Conservation (phyloP, 2,888 invertebrate genomes). For the Mesopsocus fuscifrons region DNA sequence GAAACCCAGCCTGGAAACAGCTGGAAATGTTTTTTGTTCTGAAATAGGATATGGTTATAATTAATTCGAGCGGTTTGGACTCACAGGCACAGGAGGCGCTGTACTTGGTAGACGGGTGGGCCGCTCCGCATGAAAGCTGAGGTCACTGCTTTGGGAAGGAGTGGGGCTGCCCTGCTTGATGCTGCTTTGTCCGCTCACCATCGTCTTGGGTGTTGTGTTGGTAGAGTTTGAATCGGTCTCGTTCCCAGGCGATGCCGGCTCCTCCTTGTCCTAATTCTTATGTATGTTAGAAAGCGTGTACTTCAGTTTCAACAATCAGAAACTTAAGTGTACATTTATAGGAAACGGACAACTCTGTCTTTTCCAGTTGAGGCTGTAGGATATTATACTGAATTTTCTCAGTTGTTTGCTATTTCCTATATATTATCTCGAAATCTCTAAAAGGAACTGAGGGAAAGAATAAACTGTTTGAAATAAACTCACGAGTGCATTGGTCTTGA, state of each 20-base stretch:
- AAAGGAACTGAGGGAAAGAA: no score
- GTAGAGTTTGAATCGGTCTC: conserved; percentile 63
- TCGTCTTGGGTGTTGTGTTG: conserved; percentile 46
- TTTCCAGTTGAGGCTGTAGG: no score
- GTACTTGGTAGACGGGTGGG: conserved; percentile 29
- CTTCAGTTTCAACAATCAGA: conserved; percentile 10
- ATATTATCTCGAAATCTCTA: no score
- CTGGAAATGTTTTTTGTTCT: no score
- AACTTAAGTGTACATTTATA: no score
- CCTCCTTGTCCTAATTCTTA: conserved; percentile 31
- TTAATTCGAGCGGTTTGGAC: no score
- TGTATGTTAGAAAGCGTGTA: conserved; percentile 16
- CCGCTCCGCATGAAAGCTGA: conserved; percentile 19
- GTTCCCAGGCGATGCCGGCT: conserved; percentile 44
- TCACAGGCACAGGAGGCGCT: conserved; percentile 27
- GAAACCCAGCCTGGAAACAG: no score
- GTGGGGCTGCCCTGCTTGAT: conserved; percentile 24
- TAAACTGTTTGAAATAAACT: no score
- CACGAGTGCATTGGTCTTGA: conserved; percentile 17
- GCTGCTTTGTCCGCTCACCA: conserved; percentile 35
- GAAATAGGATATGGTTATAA: no score
- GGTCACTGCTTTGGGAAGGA: conserved; percentile 31
- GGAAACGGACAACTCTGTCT: no score
- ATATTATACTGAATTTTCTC: no score
- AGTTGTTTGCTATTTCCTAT: no score